Conservation (phyloP, 2,888 invertebrate genomes). For the Temnothorax rugatulus region DNA sequence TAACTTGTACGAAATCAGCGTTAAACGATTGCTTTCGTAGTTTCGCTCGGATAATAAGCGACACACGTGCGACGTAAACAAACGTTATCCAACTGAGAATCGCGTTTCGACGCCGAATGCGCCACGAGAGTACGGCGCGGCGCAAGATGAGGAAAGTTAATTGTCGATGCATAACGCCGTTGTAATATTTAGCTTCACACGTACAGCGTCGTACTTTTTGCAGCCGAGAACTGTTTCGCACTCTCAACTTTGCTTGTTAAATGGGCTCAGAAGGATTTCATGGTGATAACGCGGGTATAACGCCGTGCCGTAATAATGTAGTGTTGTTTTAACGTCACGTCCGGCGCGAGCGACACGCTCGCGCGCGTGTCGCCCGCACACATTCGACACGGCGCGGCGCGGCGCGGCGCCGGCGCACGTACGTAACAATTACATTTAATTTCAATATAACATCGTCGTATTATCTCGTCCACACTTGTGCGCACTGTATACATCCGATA, state of each 20-base stretch:
- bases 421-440: constrained; percentile 53
- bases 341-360: background rate
- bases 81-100: constrained; percentile 21
- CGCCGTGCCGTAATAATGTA: constrained; percentile 30
- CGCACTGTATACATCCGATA: background rate
- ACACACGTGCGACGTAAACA: constrained; percentile 40
- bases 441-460: constrained; percentile 34
- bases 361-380: background rate
- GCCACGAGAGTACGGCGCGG: background rate
- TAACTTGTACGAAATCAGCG: constrained; percentile 35
- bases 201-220: constrained; percentile 25
- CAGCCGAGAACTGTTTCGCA: constrained; percentile 16
- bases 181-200: background rate
- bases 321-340: constrained; percentile 48
- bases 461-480: constrained; percentile 22
- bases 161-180: constrained; percentile 40
- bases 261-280: constrained; percentile 38
- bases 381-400: background rate
- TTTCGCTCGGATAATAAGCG: constrained; percentile 24
- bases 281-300: constrained; percentile 28
- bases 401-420: background rate
- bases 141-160: constrained; percentile 39
- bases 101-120: background rate
- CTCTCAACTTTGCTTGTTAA: constrained; percentile 45
- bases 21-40: constrained; percentile 28